Base-by-base conservation (phyloP, 2,888 invertebrate genomes). In the Harpagoxenus sublaevis region DNA sequence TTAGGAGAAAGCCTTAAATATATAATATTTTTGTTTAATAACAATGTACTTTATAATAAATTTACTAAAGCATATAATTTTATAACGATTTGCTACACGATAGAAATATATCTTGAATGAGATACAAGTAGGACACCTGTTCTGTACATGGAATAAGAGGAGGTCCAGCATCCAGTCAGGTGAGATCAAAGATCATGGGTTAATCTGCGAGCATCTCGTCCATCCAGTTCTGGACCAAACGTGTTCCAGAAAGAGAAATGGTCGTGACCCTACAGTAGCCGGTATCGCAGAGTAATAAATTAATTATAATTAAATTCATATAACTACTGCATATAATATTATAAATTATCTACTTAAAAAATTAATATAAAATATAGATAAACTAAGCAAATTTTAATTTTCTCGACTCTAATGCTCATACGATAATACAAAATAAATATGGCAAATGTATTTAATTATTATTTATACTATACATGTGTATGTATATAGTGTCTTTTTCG, bases 171-270 rank as follows among this genome's bases (percentile, higher is more conserved):
- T 93, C 91, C 88, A 73, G 88, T 90, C 90, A 90, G 87, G 89
- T 89, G 85, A 89, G 92, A 90, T 92, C 92, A 92, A 81, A 92
- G 93, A 92, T 92, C 93, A 89, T 48, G 73, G 88, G 89, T 90
- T 89, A 91, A 90, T 89, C 89, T 84, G 84, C 85, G 45, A 53
- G 45, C 73, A 89, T 89, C 92, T 85, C 55, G 92, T 87, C 86
- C 77, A 65, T 91, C 93, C 91, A 89, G 93, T 93, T 90, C 89
- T 92, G 91, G 92, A 91, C 92, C 92, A 87, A 23, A 79, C 39
- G 86, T 62, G 85, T 85, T 87, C 77, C 75, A 86, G 90, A 84
- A 63, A 71, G 73, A 87, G 84, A 87, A 90, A 87, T 85, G 83
- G 63, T 60, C 73, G 75, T 85, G 48, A 48, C 51, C 45, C 57